Evolutionary conservation across 2,888 invertebrate genomes (phyloP).

Genomic region (Elegia similella): DNA sequence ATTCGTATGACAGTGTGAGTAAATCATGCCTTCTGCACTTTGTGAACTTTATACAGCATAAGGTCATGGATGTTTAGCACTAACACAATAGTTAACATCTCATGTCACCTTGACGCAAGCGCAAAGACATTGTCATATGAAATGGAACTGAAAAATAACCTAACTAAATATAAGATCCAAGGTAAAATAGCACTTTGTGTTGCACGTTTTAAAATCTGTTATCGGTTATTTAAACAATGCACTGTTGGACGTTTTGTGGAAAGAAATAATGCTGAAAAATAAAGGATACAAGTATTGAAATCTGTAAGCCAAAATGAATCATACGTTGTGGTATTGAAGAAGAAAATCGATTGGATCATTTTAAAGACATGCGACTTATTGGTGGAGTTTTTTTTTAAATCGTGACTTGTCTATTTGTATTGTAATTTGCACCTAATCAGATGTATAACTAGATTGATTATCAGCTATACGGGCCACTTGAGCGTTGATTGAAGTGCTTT

Average conservation of each 20-base stretch:
- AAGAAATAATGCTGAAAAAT: not conserved
- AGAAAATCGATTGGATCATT: conserved; percentile 24
- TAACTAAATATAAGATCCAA: conserved; percentile 28
- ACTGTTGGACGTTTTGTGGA: conserved; percentile 7
- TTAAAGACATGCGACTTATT: conserved; percentile 30
- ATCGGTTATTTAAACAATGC: conserved; percentile 33
- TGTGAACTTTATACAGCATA: conserved; percentile 75
- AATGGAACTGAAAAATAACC: conserved; percentile 29
- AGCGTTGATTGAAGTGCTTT: conserved; percentile 54
- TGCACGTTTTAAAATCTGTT: conserved; percentile 36
- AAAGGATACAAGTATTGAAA: conserved; percentile 6
- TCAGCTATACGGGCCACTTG: conserved; percentile 53
- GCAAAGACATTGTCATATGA: conserved; percentile 56
- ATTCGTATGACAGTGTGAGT: conserved; percentile 34
- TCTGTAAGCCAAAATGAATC: conserved; percentile 23
- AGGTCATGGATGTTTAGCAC: conserved; percentile 78
- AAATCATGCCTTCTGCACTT: conserved; percentile 62
- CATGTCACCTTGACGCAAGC: conserved; percentile 77
- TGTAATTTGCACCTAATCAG: conserved; percentile 79
- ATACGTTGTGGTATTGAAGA: conserved; percentile 14
- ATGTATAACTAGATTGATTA: conserved; percentile 79
- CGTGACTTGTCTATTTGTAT: conserved; percentile 78
- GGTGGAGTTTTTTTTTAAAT: conserved; percentile 33
- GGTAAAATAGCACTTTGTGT: conserved; percentile 41
- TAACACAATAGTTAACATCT: conserved; percentile 76